A percentile compares a stretch with the other conserved stretches of the same genome.
phyloP scores from a whole-genome alignment of 2,113 vertebrate species.

The Butorides virescens region DNA sequence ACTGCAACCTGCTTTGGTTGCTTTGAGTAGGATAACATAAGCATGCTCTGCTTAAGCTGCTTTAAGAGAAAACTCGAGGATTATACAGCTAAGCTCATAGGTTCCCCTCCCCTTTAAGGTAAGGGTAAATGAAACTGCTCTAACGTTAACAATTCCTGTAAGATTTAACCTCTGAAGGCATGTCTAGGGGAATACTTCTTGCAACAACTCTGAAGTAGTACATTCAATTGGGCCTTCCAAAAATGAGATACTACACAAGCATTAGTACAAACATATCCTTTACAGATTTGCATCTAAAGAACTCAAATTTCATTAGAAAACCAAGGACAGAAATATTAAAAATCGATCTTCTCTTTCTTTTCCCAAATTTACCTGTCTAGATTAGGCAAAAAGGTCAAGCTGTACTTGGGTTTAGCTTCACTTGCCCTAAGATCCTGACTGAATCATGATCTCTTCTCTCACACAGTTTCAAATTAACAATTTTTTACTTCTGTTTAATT shows the following conservation, averaged over 20 bases:
- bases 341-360: background rate
- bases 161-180: background rate
- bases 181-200: background rate
- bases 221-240: background rate
- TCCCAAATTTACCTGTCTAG: background rate
- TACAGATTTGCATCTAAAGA: background rate
- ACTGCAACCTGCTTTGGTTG: conserved; percentile 3
- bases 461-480: background rate
- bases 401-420: background rate
- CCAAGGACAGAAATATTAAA: background rate
- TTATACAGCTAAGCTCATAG: background rate
- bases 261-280: background rate
- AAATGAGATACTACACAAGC: background rate
- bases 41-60: background rate
- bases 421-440: background rate
- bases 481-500: background rate
- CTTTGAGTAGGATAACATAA: conserved; percentile 55
- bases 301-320: background rate
- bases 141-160: background rate
- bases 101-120: background rate
- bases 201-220: background rate
- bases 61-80: background rate
- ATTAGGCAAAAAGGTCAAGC: background rate
- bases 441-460: background rate
- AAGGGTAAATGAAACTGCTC: background rate